Evolutionary conservation across 1,140 invertebrate genomes (phyloP).

Genomic region (Penaeus vannamei): DNA sequence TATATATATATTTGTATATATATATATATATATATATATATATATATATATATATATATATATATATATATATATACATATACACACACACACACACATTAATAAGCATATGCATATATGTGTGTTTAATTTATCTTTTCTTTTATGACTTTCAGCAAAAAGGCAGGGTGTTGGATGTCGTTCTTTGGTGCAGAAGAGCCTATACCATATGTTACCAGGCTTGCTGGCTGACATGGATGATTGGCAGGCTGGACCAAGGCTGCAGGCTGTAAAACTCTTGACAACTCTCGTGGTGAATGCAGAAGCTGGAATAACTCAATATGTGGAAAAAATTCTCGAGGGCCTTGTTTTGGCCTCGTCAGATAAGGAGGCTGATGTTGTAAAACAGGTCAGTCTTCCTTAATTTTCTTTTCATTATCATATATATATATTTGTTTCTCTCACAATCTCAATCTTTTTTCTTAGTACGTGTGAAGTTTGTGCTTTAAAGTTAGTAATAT

Average conservation of each 20-base stretch:
- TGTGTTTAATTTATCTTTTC: too few species aligned
- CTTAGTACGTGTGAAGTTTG: too few species aligned
- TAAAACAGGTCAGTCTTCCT: constrained; percentile 36
- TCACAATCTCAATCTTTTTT: too few species aligned
- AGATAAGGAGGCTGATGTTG: constrained; percentile 42
- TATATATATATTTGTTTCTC: too few species aligned
- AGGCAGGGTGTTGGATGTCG: constrained; percentile 52
- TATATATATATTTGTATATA: too few species aligned
- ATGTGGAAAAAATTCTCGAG: constrained; percentile 49
- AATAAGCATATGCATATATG: too few species aligned
- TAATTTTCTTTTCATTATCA: not conserved
- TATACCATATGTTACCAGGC: constrained; percentile 52
- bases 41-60: too few species aligned
- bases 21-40: too few species aligned
- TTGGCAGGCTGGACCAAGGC: constrained; percentile 53
- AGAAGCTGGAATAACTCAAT: constrained; percentile 51
- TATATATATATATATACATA: too few species aligned
- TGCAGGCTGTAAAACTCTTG: constrained; percentile 53
- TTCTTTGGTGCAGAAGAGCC: constrained; percentile 26
- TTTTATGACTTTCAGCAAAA: constrained; percentile 19
- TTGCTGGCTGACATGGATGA: constrained; percentile 52
- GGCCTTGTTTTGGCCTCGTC: constrained; percentile 34
- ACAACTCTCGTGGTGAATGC: constrained; percentile 47
- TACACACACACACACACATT: too few species aligned
- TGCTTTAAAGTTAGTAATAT: too few species aligned